Base-by-base conservation (phyloP, 2,113 vertebrate genomes). In the Lycocorax pyrrhopterus region DNA sequence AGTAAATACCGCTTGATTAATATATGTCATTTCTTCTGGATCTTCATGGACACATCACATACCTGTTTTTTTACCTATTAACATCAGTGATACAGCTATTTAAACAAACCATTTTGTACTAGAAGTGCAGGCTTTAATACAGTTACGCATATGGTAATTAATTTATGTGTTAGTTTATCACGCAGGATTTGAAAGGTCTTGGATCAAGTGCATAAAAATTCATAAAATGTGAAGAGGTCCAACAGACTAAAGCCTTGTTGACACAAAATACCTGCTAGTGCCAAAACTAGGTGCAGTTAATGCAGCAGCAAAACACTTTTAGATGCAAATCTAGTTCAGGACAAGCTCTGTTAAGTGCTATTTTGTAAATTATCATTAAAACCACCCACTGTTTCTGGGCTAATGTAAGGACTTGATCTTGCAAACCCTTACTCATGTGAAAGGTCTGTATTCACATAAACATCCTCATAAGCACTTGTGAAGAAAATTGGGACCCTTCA, bases 361-460 rank as follows among this genome's bases (percentile, higher is more conserved):
- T 77, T 90, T 94, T 86, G 35, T 83, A 90, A 96, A 80, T 91
- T 58, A 49, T 86, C 68, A 44, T 83, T 94, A 74, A 83, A 94
- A 73, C 67, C 51, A 71, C 87, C 63, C 35, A 53, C 71, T 83
- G 46, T 67, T 96, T 74, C 59, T 88, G 43, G 43, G 33, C 35
- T 78, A 67, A 15, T 53, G 5, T 51, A 53, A 80, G 74, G 62
- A 82, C 78, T 82, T 87, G 91, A 60, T 87, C 91, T 91, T 71
- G 78, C 67, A 88, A 71, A 52, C 46, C 72, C 33, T 55, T 85
- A 53, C 55, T 86, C 39, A 6, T 56, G 17, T 43, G 43, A 52
- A 83, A 68, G 56, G 79, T 74, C 74, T 76, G 22, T 91, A 39
- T 83, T 91, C 82, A 80, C 35, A 21, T 90, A 74, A 96, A 78